Evolutionary conservation across 2,888 invertebrate species (phyloP), one percentile per base, ranked within the genome.

Genomic region (Xanthorhoe designata): DNA sequence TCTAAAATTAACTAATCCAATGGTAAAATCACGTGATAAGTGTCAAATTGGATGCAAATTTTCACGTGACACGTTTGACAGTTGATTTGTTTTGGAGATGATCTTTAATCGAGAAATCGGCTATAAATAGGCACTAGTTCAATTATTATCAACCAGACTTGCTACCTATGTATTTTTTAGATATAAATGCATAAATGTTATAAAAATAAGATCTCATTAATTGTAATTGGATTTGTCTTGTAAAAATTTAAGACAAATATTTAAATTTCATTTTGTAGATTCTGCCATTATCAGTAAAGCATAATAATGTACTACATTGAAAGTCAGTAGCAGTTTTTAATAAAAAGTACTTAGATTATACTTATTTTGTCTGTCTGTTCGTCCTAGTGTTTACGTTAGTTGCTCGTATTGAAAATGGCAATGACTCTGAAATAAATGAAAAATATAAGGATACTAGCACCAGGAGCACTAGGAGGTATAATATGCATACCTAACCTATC

Each of bases 121-220:
- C n/a, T n/a, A n/a, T 32, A 32, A 32, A 32, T 32, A 32, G 7
- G 32, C 8, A 6, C 8, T 7, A 32, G 32, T 32, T 7, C 54
- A 32, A 55, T 50, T 18, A 55, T 19, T 54, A 57, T 45, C 8
- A 50, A 18, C 45, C n/a, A 7, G 35, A 50, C 35, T 54, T 55
- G 42, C 13, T 47, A n/a, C n/a, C n/a, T n/a, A 15, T 24, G 42
- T 50, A 51, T 59, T 52, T 10, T 6, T 24, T 52, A 63, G 56
- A 15, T 13, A 59, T 35, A 35, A 58, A 17, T 18, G 19, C 50
- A 58, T 59, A 9, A 56, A 60, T 60, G 35, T 60, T 51, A 60
- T 65, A 56, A 56, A 69, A 69, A 64, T 68, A 68, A 75, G 73
- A 75, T 75, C 74, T 75, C 75, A 75, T 74, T 74, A 72, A 64